Evolutionary conservation across 2,113 vertebrate species (phyloP).

Genomic region (Leptobrachium ailaonicum): DNA sequence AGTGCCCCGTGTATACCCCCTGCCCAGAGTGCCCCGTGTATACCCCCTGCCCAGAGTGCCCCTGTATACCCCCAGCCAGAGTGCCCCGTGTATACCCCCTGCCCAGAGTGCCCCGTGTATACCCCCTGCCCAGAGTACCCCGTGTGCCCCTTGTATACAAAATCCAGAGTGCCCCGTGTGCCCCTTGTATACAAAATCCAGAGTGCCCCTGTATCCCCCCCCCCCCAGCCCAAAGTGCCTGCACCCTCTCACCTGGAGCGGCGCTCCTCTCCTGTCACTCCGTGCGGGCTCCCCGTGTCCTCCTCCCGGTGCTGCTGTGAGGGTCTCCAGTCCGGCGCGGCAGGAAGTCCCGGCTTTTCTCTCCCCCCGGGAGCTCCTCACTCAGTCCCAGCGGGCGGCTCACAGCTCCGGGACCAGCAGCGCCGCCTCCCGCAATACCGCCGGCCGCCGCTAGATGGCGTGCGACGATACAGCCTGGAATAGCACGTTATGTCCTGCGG

Average conservation of each 20-base stretch:
- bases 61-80: too few relatives aligned
- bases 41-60: too few relatives aligned
- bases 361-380: not conserved
- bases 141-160: not conserved
- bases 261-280: not conserved
- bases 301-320: not conserved
- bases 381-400: slow-evolving; percentile 18
- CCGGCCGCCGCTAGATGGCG: slow-evolving; percentile 9
- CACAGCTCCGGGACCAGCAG: not conserved
- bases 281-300: too few relatives aligned
- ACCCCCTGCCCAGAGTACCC: not conserved
- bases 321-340: not conserved
- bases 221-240: not conserved
- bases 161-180: not conserved
- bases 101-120: too few relatives aligned
- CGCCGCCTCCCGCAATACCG: slow-evolving; percentile 19
- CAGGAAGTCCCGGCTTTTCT: not conserved
- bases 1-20: too few relatives aligned
- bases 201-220: too few relatives aligned
- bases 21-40: too few relatives aligned
- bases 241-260: not conserved
- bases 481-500: too few relatives aligned
- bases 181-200: not conserved
- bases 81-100: too few relatives aligned
- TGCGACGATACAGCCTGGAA: too few relatives aligned